Evolutionary conservation across 1,140 invertebrate genomes (phyloP).

Genomic region (Plectrocnemia conspersa): DNA sequence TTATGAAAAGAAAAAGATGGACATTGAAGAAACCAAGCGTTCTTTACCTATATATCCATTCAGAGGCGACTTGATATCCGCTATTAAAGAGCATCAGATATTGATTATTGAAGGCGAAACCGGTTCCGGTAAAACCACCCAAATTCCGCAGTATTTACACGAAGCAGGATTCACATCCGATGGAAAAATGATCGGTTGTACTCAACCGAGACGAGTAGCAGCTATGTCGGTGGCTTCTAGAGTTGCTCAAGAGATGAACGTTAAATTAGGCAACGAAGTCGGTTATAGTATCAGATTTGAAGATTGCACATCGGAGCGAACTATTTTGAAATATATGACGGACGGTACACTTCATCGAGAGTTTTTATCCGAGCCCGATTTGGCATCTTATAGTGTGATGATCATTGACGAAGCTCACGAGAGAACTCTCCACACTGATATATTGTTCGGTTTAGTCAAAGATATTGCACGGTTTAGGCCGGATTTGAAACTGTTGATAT

Average conservation of each 20-base stretch:
- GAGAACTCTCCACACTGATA: constrained; percentile 95
- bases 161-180: constrained; percentile 84
- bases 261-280: constrained; percentile 96
- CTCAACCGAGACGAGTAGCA: constrained; percentile 94
- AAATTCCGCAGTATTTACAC: constrained; percentile 95
- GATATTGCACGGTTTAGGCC: constrained; percentile 93
- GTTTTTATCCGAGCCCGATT: constrained; percentile 94
- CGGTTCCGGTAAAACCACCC: constrained; percentile 97
- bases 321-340: constrained; percentile 99
- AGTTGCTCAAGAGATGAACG: constrained; percentile 99
- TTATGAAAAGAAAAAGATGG: constrained; percentile 69
- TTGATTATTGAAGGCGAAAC: constrained; percentile 98
- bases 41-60: constrained; percentile 95
- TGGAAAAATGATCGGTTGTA: constrained; percentile 88
- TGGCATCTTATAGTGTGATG: constrained; percentile 93
- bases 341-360: constrained; percentile 97
- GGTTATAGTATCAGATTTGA: constrained; percentile 99
- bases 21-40: constrained; percentile 88
- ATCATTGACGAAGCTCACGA: constrained; percentile 99
- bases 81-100: constrained; percentile 84
- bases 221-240: constrained; percentile 99
- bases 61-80: constrained; percentile 80
- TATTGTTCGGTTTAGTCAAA: constrained; percentile 97
- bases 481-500: constrained; percentile 94
- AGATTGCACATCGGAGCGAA: constrained; percentile 95